Evolutionary conservation across 2,888 invertebrate species (phyloP).

Genomic region (Agapetus fuscipes): DNA sequence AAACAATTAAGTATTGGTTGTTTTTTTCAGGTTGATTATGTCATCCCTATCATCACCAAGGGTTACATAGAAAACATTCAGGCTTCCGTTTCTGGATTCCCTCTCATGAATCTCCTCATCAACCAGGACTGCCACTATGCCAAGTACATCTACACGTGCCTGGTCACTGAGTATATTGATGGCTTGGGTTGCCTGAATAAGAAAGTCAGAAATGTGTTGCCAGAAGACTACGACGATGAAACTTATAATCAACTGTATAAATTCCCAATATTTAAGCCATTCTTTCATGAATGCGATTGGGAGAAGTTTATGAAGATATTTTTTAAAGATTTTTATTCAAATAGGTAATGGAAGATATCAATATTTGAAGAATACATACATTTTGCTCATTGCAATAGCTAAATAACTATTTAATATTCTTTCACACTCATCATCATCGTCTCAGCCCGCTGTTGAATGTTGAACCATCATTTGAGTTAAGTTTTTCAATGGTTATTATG

Average conservation of each 20-base stretch:
- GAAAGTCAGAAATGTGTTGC: conserved; percentile 41
- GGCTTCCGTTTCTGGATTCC: no score
- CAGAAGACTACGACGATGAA: conserved; percentile 19
- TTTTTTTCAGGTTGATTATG: conserved; percentile 41
- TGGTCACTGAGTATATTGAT: conserved; percentile 39
- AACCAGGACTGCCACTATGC: conserved; percentile 43
- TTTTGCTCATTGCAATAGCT: no score
- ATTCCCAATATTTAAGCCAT: not conserved
- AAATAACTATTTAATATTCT: no score
- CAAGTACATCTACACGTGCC: conserved; percentile 39
- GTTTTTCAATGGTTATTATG: no score
- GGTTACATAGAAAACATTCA: conserved; percentile 42
- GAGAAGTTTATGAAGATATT: not conserved
- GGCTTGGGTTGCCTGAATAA: conserved; percentile 39
- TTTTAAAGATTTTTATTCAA: no score
- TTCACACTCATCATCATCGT: no score
- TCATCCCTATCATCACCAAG: conserved; percentile 45
- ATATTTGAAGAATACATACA: no score
- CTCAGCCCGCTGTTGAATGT: no score
- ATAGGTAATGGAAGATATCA: no score
- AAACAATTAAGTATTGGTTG: conserved; percentile 2
- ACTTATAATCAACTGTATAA: not conserved
- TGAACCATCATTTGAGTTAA: no score
- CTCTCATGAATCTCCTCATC: no score
- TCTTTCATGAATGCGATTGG: not conserved